These are phyloP conservation scores for Tipula vernalis DNA, from an alignment of 2,888 invertebrate species.

Conservation along the genomic window DNA sequence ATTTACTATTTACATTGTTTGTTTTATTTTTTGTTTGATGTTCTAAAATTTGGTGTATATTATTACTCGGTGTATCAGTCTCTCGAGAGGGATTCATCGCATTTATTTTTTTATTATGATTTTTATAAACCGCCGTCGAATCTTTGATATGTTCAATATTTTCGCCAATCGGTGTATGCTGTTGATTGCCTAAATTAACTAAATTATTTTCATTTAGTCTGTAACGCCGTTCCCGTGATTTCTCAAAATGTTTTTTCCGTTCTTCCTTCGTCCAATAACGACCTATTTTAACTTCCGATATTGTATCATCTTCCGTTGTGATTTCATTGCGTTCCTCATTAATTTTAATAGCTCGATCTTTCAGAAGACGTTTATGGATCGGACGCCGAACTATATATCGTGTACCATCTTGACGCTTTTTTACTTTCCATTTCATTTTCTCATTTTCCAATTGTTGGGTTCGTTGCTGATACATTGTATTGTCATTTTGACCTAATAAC, in stretches of 20 bases:
- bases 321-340: constrained; percentile 51
- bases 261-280: constrained; percentile 68
- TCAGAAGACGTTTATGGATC: constrained; percentile 49
- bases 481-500: constrained; percentile 16
- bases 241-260: constrained; percentile 57
- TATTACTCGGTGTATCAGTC: neutral
- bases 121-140: constrained; percentile 20
- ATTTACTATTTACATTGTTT: constrained; percentile 30
- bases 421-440: constrained; percentile 62
- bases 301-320: constrained; percentile 65
- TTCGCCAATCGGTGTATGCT: constrained; percentile 26
- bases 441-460: constrained; percentile 17
- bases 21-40: neutral
- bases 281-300: constrained; percentile 62
- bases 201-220: constrained; percentile 30
- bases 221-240: constrained; percentile 46
- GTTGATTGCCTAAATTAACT: constrained; percentile 22
- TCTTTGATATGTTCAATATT: constrained; percentile 33
- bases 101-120: constrained; percentile 21
- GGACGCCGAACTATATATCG: constrained; percentile 63
- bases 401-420: constrained; percentile 60
- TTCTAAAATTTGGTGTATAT: constrained; percentile 26
- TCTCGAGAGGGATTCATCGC: neutral
- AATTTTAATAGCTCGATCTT: constrained; percentile 52
- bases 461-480: neutral